A percentile compares a stretch with the other conserved stretches of the same genome.
Evolutionary conservation across 2,797 vertebrate genomes (phyloP).

Genomic region (Phrynocephalus forsythii): DNA sequence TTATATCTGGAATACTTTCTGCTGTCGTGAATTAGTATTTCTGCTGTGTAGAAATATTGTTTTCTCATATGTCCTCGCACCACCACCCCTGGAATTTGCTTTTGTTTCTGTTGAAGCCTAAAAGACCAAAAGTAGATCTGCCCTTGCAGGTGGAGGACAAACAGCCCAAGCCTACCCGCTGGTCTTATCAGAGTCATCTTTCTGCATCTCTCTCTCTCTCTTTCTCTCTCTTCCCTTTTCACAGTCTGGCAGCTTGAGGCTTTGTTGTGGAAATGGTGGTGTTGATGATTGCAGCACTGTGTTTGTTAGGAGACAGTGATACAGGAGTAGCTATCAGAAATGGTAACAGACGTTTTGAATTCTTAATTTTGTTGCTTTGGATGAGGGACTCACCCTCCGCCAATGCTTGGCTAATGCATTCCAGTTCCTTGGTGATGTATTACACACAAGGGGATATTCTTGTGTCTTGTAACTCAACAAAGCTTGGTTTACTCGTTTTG

Average conservation of each 20-base stretch:
- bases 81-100: neutral
- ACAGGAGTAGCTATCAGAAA: conserved; percentile 25
- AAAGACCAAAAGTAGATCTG: neutral
- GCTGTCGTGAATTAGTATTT: neutral
- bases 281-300: neutral
- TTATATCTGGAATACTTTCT: neutral
- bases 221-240: neutral
- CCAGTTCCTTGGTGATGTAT: neutral
- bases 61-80: neutral
- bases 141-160: neutral
- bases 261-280: conserved; percentile 11
- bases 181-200: conserved; percentile 17
- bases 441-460: neutral
- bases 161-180: neutral
- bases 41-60: neutral
- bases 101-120: neutral
- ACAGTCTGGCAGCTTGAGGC: neutral
- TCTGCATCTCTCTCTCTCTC: neutral
- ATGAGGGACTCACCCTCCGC: conserved; percentile 3
- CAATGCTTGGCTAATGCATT: neutral
- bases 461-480: neutral
- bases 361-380: conserved; percentile 4
- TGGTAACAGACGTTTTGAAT: conserved; percentile 33
- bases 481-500: neutral
- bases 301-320: neutral